Evolutionary conservation across 1,140 invertebrate genomes (phyloP), one percentile per base, ranked within the genome.

Genomic region (Neodiprion pinetum): DNA sequence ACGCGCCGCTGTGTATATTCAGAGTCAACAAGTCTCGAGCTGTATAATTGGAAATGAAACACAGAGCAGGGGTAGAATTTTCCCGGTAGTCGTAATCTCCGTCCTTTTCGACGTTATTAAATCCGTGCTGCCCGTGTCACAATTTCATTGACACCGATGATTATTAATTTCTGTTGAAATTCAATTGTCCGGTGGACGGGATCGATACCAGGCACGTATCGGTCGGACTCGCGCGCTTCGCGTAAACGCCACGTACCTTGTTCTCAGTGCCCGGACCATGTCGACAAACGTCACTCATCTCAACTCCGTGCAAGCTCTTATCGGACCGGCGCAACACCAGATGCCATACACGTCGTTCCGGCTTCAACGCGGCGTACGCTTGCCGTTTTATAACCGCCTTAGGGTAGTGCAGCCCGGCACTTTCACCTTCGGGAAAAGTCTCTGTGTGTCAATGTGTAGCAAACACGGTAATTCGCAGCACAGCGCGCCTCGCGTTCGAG

Each of bases 81-180:
- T 61, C 3, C 53, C 4, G 11, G 3, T 9, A 40, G 28, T 40
- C 28, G 28, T 14, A 61, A 9, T 61, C 53, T 61, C 53, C 4
- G 53, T 17, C 53, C 11, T 61, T 61, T 61, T 61, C 53, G 9
- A 61, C 53, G 11, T 17, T 12, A 61, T 61, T 61, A 61, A 61
- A 8, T 9, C 4, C 28, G 28, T 40, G 28, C 28, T 40, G 28
- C 28, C 11, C 53, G n/a, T 61, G 53, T 14, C 53, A 9, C 53
- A 17, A 61, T 61, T 61, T 61, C 53, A 61, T 61, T 61, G 53
- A 61, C 8, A 17, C 53, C 53, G 4, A 17, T 9, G 53, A 61
- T 61, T 61, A 61, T 61, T 61, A 61, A 61, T 61, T 61, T 11
- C 53, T 61, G 53, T 61, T 61, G 11, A 61, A 61, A 61, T 61